These are phyloP conservation scores for Asteroscopus sphinx DNA, from an alignment of 2,888 invertebrate genomes.

Conservation along the genomic window DNA sequence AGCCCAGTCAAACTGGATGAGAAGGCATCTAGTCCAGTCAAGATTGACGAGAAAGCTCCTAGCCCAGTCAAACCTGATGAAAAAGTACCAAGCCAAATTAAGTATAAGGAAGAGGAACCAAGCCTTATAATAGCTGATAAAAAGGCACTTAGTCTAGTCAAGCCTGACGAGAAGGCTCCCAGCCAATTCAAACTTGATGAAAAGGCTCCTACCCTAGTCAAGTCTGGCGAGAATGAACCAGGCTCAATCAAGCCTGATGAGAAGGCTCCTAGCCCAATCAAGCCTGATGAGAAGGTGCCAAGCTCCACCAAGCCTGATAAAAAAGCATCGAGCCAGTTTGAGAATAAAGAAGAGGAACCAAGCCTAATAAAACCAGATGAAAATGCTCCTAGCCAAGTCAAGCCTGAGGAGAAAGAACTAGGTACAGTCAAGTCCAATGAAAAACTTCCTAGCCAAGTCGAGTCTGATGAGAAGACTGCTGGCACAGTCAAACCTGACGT, in stretches of 20 bases:
- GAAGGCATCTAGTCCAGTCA: conserved; percentile 12
- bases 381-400: conserved; percentile 28
- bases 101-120: background rate
- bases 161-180: conserved; percentile 10
- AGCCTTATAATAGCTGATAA: conserved; percentile 9
- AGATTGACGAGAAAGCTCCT: background rate
- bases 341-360: too few species aligned
- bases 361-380: conserved; percentile 18
- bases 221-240: conserved; percentile 12
- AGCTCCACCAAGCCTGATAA: background rate
- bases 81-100: background rate
- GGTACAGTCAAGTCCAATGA: conserved; percentile 4
- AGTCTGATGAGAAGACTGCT: background rate
- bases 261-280: conserved; percentile 28
- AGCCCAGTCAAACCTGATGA: background rate
- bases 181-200: background rate
- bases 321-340: too few species aligned
- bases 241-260: conserved; percentile 17
- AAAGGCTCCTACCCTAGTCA: background rate
- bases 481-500: conserved; percentile 1
- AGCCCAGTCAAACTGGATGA: background rate
- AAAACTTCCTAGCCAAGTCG: background rate
- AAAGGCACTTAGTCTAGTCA: background rate
- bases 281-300: background rate
- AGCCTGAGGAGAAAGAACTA: conserved; percentile 2